Evolutionary conservation across 1,140 invertebrate genomes (phyloP), one percentile per base, ranked within the genome.

Genomic region (Olivierus martensii): DNA sequence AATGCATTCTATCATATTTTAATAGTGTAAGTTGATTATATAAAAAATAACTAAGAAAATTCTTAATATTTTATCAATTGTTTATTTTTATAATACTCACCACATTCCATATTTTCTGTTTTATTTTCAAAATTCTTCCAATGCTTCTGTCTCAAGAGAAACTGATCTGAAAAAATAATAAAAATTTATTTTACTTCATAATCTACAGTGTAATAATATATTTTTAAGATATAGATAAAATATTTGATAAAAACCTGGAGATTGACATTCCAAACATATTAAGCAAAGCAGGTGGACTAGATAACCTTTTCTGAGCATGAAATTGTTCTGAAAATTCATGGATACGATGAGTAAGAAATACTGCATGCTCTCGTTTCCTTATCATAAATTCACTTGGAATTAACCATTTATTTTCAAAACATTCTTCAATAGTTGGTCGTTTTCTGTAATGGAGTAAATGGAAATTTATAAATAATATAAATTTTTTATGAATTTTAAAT

Each of bases 371-470:
- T 35, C 90, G 75, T 65, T 88, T 89, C 70, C 85, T 89, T 49
- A 90, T 83, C 82, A 94, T 91, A 65, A 81, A 87, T 65, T 95
- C 89, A 1, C 83, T 83, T 2, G 86, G 81, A 53, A 85, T 74
- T 15, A 98, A 71, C 90, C 93, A 97, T 67, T 90, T 81, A 68
- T 96, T 88, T 65, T 96, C 89, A 62, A 89, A 78, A 61, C 89
- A 93, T 69, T 96, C 92, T 63, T 96, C 91, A 0, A 84, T 80
- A 44, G 82, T 79, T 51, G 92, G 88, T 65, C 94, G 75, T 77
- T 95, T 94, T 59, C 89, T 93, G 61, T 46, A 76, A 74, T 28
- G 1, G n/a, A n/a, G n/a, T n/a, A n/a, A n/a, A n/a, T n/a, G n/a
- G n/a, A n/a, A n/a, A n/a, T n/a, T n/a, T n/a, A n/a, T n/a, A n/a